Base-by-base conservation (phyloP, 2,113 vertebrate genomes). In the Anas platyrhynchos region DNA sequence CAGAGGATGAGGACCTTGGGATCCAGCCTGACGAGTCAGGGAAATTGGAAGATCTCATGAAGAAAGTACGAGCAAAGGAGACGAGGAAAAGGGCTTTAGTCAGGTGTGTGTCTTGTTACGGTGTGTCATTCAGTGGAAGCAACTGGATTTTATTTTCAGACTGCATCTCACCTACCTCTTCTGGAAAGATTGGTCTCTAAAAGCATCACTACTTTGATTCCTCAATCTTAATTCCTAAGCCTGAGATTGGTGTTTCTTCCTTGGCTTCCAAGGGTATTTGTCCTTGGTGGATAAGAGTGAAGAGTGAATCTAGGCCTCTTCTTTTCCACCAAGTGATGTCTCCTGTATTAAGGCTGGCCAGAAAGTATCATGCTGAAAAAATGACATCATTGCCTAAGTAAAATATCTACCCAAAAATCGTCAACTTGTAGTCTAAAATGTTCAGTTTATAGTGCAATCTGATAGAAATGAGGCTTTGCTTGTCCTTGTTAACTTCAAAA, bases 31-130 rank as follows among this genome's bases (percentile, higher is more conserved):
- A 98, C 83, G 98, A 98, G 12, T 98, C 98, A n/a, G 95, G 83
- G 44, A 99, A 99, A 93, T 98, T 99, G 73, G 99, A 99, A 71
- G 99, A 99, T 91, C 98, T 99, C 54, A 93, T 98, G 97, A 99
- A 98, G 94, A 99, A 99, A 89, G 99, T 99, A 48, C 97, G 98
- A 7, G 98, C 99, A 86, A 99, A 99, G 89, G 99, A 99, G 84
- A 97, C 96, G 83, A 98, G 93, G 96, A 99, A 99, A 92, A 98
- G 98, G 46, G 17, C 98, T 38, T 92, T 98, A 63, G 91, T 91
- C 93, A 98, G 99, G 99, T 99, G 92, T 74, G 97, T 92, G 55
- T 58, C 29, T n/a, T 6, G 34, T 78, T 66, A 9, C 3, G 20
- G 5, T n/a, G 5, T 5, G 25, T 82, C 41, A 22, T 61, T 74